phyloP scores from a whole-genome alignment of 2,888 invertebrate species.

The Zhuqinia jingwanae region DNA sequence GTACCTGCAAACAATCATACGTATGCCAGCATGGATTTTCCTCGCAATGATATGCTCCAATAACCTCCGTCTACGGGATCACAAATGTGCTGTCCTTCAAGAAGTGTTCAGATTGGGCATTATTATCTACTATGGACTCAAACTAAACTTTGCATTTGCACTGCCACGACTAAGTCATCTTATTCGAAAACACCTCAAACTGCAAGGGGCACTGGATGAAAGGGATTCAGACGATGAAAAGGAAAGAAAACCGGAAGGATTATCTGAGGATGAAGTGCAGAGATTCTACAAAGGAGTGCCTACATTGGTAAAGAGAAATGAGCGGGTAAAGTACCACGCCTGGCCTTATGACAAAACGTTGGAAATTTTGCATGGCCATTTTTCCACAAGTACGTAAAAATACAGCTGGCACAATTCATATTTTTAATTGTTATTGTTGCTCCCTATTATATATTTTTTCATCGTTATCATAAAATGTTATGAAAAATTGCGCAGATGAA shows the following conservation, averaged over 20 bases:
- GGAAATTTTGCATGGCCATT: conserved; percentile 53
- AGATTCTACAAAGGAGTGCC: conserved; percentile 48
- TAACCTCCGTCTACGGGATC: conserved; percentile 27
- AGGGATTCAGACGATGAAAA: neutral
- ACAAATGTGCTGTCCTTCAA: conserved; percentile 35
- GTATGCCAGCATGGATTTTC: conserved; percentile 60
- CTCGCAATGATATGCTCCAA: conserved; percentile 38
- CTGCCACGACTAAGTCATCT: neutral
- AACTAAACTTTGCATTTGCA: conserved; percentile 15
- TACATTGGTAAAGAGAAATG: conserved; percentile 53
- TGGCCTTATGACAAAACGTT: conserved; percentile 58
- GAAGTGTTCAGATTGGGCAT: conserved; percentile 40
- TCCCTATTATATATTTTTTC: neutral
- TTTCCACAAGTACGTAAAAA: conserved; percentile 20
- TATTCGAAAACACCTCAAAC: neutral
- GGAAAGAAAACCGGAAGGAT: neutral
- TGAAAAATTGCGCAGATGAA: conserved; percentile 9
- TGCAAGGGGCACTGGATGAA: neutral
- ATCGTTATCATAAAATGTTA: no score
- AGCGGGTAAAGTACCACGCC: conserved; percentile 31
- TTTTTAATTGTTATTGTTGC: neutral
- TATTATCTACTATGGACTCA: conserved; percentile 33
- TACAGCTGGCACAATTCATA: neutral
- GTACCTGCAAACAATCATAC: conserved; percentile 52
- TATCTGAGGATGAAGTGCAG: conserved; percentile 53